Percentiles rank a stretch among this genome's conserved stretches.
Evolutionary conservation across 2,888 invertebrate species (phyloP).

Genomic region (Drosophila anceps): DNA sequence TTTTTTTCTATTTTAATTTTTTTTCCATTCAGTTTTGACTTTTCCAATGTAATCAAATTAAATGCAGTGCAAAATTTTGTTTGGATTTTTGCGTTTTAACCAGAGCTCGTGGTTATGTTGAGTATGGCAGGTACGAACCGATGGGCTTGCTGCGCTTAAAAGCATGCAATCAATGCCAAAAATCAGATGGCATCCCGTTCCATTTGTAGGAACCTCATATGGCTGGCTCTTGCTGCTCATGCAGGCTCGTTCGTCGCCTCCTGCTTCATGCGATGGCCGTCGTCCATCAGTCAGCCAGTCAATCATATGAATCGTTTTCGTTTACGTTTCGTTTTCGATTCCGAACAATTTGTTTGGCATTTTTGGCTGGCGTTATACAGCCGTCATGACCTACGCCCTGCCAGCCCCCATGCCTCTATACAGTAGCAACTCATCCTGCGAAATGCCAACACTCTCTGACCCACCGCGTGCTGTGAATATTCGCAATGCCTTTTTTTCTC

Average conservation of each 20-base stretch:
- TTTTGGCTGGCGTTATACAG: conserved; percentile 60
- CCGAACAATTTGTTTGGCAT: conserved; percentile 79
- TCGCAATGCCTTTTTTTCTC: conserved; percentile 31
- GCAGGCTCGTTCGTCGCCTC: neutral
- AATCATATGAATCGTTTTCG: conserved; percentile 79
- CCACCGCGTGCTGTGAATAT: conserved; percentile 21
- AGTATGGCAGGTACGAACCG: neutral
- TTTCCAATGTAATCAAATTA: conserved; percentile 40
- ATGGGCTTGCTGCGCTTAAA: conserved; percentile 22
- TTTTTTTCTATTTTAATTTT: neutral
- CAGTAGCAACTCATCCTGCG: neutral
- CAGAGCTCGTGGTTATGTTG: conserved; percentile 7
- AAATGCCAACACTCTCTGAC: conserved; percentile 28
- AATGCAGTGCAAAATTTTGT: conserved; percentile 39
- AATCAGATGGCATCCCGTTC: conserved; percentile 33
- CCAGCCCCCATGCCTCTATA: neutral
- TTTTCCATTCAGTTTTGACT: conserved; percentile 1
- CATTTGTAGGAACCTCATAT: conserved; percentile 3
- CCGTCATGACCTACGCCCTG: conserved; percentile 11
- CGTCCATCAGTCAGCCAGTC: conserved; percentile 70
- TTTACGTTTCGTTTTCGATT: conserved; percentile 79
- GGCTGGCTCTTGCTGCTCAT: neutral
- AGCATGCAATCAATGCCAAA: conserved; percentile 58
- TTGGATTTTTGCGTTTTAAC: conserved; percentile 20
- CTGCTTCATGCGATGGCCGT: conserved; percentile 31